These are phyloP conservation scores for Xiphophorus hellerii DNA, from an alignment of 2,113 vertebrate species.

Conservation along the genomic window DNA sequence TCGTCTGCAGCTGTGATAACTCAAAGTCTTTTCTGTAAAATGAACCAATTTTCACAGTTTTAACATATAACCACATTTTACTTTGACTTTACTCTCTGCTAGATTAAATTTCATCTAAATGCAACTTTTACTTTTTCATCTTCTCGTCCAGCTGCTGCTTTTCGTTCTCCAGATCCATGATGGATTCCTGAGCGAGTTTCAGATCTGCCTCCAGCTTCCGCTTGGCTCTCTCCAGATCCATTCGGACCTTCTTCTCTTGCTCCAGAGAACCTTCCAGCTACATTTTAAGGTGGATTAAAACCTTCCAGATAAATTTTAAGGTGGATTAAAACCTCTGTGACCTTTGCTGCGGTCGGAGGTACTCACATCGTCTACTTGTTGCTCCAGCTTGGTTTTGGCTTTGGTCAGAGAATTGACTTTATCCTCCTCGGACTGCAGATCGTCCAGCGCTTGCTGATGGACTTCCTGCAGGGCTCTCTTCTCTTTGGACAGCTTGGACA, in stretches of 20 bases:
- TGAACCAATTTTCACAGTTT: background rate
- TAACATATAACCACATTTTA: too few species aligned
- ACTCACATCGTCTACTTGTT: slow-evolving; percentile 75
- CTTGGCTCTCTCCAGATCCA: slow-evolving; percentile 73
- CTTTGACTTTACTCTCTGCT: background rate
- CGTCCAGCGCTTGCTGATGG: slow-evolving; percentile 71
- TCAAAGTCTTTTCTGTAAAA: slow-evolving; percentile 72
- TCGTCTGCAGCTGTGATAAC: slow-evolving; percentile 61
- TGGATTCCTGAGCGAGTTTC: slow-evolving; percentile 54
- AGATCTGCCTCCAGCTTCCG: slow-evolving; percentile 59
- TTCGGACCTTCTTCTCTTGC: slow-evolving; percentile 85
- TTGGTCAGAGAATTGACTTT: slow-evolving; percentile 72
- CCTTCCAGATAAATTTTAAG: too few species aligned
- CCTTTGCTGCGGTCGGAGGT: fast-evolving
- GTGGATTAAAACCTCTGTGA: too few species aligned
- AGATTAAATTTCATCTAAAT: background rate
- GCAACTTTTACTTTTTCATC: slow-evolving; percentile 43
- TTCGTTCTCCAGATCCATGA: slow-evolving; percentile 66
- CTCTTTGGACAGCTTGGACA: slow-evolving; percentile 70
- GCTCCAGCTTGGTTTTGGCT: slow-evolving; percentile 74
- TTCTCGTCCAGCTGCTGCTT: slow-evolving; percentile 83
- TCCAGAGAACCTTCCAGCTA: slow-evolving; percentile 79
- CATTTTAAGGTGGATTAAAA: background rate
- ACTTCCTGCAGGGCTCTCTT: slow-evolving; percentile 71
- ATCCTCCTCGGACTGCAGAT: slow-evolving; percentile 75